Evolutionary conservation across 2,888 invertebrate species (phyloP).

Genomic region (Ctenicera cuprea): DNA sequence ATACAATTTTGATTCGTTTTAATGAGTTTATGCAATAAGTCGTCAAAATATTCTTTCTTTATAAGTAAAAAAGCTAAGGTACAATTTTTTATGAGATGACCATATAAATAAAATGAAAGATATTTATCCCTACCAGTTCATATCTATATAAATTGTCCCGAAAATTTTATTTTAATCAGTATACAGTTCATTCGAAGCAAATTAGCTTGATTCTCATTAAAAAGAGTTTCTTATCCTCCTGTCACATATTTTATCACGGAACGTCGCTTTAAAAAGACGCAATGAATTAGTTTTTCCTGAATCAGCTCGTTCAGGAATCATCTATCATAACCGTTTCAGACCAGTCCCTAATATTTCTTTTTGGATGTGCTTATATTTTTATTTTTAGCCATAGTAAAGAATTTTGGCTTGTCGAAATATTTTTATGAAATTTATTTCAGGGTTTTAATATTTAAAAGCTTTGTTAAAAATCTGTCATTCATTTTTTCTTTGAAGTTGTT

Average conservation of each 20-base stretch:
- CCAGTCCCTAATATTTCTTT: conserved; percentile 3
- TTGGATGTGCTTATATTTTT: background rate
- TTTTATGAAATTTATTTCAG: background rate
- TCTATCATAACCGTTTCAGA: background rate
- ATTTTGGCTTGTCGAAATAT: background rate
- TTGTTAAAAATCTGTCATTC: no score
- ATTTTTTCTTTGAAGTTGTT: no score
- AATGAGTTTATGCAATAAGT: no score
- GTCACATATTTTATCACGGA: conserved; percentile 21
- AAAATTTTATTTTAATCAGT: background rate
- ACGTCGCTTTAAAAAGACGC: conserved; percentile 4
- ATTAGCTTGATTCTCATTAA: background rate
- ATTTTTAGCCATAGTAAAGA: background rate
- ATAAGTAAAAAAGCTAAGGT: no score
- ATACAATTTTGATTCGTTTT: no score
- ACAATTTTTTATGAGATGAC: no score
- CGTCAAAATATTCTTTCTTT: no score
- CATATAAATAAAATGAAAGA: no score
- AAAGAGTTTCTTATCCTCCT: conserved; percentile 4
- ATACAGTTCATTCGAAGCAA: background rate
- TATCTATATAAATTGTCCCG: no score
- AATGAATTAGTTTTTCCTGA: conserved; percentile 19
- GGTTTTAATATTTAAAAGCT: no score
- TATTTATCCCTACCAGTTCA: no score
- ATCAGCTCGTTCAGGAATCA: conserved; percentile 13